Percentiles rank a stretch among this genome's conserved stretches.
Conservation (phyloP, 2,888 invertebrate species). For the Tetanocera ferruginea region DNA sequence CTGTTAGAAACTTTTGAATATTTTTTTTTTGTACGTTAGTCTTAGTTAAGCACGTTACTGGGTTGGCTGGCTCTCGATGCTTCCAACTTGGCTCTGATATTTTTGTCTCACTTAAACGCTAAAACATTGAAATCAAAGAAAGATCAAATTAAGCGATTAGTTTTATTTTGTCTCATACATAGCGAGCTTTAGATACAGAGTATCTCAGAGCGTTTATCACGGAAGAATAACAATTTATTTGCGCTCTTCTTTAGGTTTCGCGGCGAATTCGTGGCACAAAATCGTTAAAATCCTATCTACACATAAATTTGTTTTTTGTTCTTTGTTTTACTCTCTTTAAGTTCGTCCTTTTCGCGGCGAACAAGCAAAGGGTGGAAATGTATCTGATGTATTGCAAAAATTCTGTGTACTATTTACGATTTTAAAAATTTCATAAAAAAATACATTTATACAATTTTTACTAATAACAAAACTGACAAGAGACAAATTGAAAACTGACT, state of each 20-base stretch:
- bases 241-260: neutral
- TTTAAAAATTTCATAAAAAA: neutral
- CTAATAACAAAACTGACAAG: neutral
- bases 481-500: neutral
- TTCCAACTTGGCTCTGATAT: neutral
- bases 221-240: neutral
- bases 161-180: neutral
- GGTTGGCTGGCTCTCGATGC: neutral
- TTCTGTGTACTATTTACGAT: neutral
- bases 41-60: neutral
- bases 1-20: constrained; percentile 11
- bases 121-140: neutral
- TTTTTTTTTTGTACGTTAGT: constrained; percentile 4
- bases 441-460: neutral
- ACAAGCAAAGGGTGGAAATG: neutral
- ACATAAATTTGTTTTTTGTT: neutral
- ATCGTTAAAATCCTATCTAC: constrained; percentile 39
- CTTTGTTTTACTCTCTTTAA: neutral
- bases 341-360: constrained; percentile 7
- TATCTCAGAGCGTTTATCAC: neutral
- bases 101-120: constrained; percentile 1
- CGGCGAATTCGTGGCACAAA: constrained; percentile 47
- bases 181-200: neutral
- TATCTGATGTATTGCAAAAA: neutral
- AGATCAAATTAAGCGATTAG: constrained; percentile 1